phyloP scores from a whole-genome alignment of 2,113 vertebrate species.

The Laticauda laticaudata region DNA sequence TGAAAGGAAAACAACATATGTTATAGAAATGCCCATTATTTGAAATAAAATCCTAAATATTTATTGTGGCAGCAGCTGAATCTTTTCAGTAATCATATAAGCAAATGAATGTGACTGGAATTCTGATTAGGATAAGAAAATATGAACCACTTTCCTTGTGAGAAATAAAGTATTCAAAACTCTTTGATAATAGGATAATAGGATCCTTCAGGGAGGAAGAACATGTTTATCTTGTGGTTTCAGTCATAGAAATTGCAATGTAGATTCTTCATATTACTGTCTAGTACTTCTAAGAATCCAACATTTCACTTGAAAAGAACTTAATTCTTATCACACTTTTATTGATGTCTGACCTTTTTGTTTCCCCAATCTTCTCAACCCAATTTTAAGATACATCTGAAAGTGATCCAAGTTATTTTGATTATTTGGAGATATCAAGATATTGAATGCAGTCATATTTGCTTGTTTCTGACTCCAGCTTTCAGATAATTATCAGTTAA shows the following conservation, averaged over 20 bases:
- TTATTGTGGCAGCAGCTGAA: background rate
- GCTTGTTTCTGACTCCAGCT: background rate
- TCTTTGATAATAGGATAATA: background rate
- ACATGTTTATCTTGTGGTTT: background rate
- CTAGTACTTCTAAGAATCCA: background rate
- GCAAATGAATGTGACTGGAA: background rate
- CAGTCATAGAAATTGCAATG: background rate
- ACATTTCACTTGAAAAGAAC: background rate
- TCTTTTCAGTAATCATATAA: background rate
- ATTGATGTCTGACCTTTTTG: background rate
- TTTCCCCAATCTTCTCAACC: background rate
- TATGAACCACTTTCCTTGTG: background rate
- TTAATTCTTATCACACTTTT: background rate
- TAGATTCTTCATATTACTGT: background rate
- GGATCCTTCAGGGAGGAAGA: background rate
- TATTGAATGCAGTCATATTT: background rate
- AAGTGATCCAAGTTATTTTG: background rate
- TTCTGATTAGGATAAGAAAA: background rate
- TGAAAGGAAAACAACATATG: background rate
- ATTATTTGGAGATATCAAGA: background rate
- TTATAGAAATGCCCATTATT: background rate
- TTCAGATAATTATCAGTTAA: background rate
- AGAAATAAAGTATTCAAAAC: background rate
- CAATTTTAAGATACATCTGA: background rate
- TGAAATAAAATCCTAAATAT: background rate